Evolutionary conservation across 2,113 vertebrate species (phyloP).

Genomic region (Varanus komodoensis): DNA sequence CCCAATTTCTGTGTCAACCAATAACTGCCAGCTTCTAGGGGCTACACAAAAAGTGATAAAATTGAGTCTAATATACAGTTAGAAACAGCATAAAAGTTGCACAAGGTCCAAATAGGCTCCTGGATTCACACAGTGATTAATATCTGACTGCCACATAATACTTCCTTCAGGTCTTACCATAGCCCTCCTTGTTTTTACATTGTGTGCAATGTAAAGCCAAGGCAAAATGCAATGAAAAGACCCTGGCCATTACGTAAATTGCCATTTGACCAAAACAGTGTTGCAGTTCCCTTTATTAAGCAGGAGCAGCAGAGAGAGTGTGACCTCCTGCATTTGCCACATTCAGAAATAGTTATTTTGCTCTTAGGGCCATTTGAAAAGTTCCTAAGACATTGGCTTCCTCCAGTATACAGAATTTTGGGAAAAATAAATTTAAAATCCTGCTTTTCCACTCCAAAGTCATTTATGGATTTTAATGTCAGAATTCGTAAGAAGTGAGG

Average conservation of each 20-base stretch:
- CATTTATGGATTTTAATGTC: too few species aligned
- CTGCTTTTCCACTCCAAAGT: too few species aligned
- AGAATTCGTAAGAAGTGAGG: too few species aligned
- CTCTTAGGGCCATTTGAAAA: not conserved
- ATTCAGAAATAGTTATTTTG: not conserved
- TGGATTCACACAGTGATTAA: not conserved
- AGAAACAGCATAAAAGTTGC: too few species aligned
- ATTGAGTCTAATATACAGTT: too few species aligned
- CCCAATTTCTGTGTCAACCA: not conserved
- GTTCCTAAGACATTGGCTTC: not conserved
- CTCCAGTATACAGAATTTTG: not conserved
- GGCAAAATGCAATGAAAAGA: not conserved
- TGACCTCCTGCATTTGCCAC: too few species aligned
- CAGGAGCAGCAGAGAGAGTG: too few species aligned
- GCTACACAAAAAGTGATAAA: not conserved
- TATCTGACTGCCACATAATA: not conserved
- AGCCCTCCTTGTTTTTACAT: not conserved
- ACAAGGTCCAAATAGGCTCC: not conserved
- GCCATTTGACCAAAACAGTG: not conserved
- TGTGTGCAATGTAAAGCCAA: not conserved
- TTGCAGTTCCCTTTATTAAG: not conserved
- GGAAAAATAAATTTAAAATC: too few species aligned
- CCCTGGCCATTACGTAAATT: not conserved
- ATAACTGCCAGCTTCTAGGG: not conserved
- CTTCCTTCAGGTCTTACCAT: not conserved